Base-by-base conservation (phyloP, 2,113 vertebrate genomes). In the Narcine bancroftii region DNA sequence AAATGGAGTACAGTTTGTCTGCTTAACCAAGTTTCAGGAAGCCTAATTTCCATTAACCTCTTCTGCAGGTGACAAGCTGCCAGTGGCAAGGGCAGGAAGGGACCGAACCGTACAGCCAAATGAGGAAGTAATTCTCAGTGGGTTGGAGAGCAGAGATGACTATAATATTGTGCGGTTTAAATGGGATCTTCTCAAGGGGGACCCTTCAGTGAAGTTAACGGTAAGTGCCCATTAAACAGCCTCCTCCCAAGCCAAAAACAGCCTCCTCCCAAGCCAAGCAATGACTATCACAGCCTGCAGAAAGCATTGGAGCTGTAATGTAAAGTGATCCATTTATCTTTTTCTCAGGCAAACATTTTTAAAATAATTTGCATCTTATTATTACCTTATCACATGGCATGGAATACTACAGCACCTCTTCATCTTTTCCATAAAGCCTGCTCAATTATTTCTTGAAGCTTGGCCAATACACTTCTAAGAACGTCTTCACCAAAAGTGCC, bases 41-140 rank as follows among this genome's bases (percentile, higher is more conserved):
- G 6, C 81, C n/a, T 87, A 21, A 60, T 87, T 3, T 6, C 47
- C 17, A n/a, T 87, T 36, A 60, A 19, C 47, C 93, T 39, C 0
- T 93, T 93, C 94, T 92, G 36, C 93, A 98, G 98, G 93, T 79
- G 95, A 95, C 45, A 89, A 0, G 66, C 97, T 96, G 47, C 98
- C 98, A 0, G 93, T 93, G 93, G 95, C 96, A 33, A 94, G 95
- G 11, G 95, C 95, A 3, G 96, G 96, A 92, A 96, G 85, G 92
- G 97, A 98, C 94, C 93, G 94, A 92, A 97, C 96, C 47, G 96
- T 98, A 1, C 98, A 99, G 92, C 98, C 97, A 0, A 95, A 96
- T 6, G 97, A 98, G 1, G 93, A 83, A 0, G 94, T 99, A 93
- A 94, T 93, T 0, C 94, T 99, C 92, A 97, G 95, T 56, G 97